These are phyloP conservation scores for Ianthella basta DNA, from an alignment of 37 sponge, comb jelly and placozoan genomes.

Conservation along the genomic window DNA sequence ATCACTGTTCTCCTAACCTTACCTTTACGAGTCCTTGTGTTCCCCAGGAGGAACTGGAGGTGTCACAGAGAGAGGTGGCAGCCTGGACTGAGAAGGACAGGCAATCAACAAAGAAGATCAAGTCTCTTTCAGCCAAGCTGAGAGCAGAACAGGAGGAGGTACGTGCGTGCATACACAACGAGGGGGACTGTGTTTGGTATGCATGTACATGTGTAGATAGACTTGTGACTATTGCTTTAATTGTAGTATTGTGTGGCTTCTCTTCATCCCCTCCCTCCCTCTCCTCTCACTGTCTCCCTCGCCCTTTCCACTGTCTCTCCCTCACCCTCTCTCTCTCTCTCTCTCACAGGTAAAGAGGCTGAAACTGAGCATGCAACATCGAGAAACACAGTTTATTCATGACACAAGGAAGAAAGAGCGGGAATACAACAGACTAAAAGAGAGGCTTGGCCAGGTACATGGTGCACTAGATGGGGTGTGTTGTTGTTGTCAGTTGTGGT, in stretches of 20 bases:
- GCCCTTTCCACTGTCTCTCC: neutral
- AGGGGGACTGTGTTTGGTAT: conserved; percentile 29
- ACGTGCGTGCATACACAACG: conserved; percentile 7
- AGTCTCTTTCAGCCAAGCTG: conserved; percentile 46
- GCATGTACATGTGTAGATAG: conserved; percentile 20
- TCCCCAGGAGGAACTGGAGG: neutral
- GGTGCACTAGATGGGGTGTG: too few relatives aligned
- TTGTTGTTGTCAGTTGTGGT: too few relatives aligned
- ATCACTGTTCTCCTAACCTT: too few relatives aligned
- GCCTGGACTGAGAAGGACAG: conserved; percentile 51
- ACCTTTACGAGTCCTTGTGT: neutral
- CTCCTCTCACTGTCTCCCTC: neutral
- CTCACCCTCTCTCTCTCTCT: neutral
- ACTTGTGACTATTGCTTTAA: too few relatives aligned
- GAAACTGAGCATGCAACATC: conserved; percentile 76
- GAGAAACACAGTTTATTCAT: conserved; percentile 69
- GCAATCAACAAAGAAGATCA: conserved; percentile 44
- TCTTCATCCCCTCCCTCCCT: neutral
- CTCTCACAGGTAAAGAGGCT: conserved; percentile 44
- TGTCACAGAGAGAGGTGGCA: conserved; percentile 36
- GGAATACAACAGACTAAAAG: conserved; percentile 67
- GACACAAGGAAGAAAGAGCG: conserved; percentile 80
- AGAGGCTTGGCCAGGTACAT: conserved; percentile 64
- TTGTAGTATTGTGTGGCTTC: neutral
- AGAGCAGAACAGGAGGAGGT: conserved; percentile 72